These are phyloP conservation scores for Sebastes vulpes DNA, from an alignment of 2,797 vertebrate genomes.

Conservation along the genomic window DNA sequence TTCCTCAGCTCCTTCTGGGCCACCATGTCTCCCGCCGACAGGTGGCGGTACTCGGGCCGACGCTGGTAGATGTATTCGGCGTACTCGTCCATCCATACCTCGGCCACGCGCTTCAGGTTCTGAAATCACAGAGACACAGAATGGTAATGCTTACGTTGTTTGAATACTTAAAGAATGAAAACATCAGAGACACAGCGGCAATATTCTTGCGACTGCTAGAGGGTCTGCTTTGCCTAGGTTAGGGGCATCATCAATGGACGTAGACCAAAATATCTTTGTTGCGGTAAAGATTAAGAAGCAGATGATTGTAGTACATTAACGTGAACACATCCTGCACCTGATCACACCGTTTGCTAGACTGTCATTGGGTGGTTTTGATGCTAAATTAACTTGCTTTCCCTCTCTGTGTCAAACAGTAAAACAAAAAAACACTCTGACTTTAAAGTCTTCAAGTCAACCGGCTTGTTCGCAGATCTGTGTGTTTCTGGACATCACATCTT, in stretches of 20 bases:
- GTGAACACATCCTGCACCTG: background rate
- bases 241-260: background rate
- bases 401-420: background rate
- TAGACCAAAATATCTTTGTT: background rate
- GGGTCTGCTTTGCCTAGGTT: background rate
- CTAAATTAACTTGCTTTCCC: background rate
- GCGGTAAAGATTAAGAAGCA: background rate
- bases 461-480: conserved; percentile 3
- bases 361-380: background rate
- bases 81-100: conserved; percentile 99
- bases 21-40: conserved; percentile 92
- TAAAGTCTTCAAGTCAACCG: background rate
- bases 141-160: background rate
- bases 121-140: conserved; percentile 47
- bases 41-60: conserved; percentile 95
- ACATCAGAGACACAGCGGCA: background rate
- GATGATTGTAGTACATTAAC: background rate
- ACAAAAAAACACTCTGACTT: background rate
- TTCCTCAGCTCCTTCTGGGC: conserved; percentile 93
- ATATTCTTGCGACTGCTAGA: no score
- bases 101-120: conserved; percentile 97
- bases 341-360: background rate
- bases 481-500: background rate
- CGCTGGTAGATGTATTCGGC: conserved; percentile 97
- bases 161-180: background rate